Evolutionary conservation across 2,888 invertebrate species (phyloP), one percentile per base, ranked within the genome.

Genomic region (Mactromeris polynyma): DNA sequence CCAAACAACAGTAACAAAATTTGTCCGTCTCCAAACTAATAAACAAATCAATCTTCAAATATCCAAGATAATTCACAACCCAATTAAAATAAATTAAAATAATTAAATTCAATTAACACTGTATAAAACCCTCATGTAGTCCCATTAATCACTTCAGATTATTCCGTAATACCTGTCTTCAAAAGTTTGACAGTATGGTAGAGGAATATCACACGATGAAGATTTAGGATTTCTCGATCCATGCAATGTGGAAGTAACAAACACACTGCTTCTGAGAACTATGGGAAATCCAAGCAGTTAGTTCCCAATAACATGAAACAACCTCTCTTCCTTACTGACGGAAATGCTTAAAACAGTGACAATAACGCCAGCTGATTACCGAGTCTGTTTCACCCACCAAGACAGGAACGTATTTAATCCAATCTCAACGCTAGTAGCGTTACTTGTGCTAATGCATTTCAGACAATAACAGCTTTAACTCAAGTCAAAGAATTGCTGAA

Each of bases 61-160:
- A 26, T n/a, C 21, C 58, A 7, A 64, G 7, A 26, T 46, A 64
- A 26, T 64, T 9, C n/a, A 64, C 26, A 26, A 64, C 11, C 58
- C 26, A 64, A 64, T 26, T 64, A 64, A 6, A 64, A n/a, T 26
- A 26, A 7, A 64, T 64, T 64, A 26, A 64, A 64, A 64, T 26
- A 64, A 64, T 64, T 64, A 64, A 64, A 64, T 26, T 64, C 26
- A 64, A 64, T 64, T 26, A 64, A 64, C 58, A 64, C 58, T 26
- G 0, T 64, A n/a, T n/a, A n/a, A 54, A 54, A 54, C 54, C 17
- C n/a, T 58, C 1, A n/a, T 58, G n/a, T n/a, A 64, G 58, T 64
- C 26, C n/a, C 1, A 26, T 64, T n/a, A 26, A 64, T 64, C 58
- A 64, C 58, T 64, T n/a, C n/a, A n/a, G 26, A n/a, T 64, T 64